Conservation (phyloP, 92 coral and sea anemone genomes). For the Epizoanthus rinbou region DNA sequence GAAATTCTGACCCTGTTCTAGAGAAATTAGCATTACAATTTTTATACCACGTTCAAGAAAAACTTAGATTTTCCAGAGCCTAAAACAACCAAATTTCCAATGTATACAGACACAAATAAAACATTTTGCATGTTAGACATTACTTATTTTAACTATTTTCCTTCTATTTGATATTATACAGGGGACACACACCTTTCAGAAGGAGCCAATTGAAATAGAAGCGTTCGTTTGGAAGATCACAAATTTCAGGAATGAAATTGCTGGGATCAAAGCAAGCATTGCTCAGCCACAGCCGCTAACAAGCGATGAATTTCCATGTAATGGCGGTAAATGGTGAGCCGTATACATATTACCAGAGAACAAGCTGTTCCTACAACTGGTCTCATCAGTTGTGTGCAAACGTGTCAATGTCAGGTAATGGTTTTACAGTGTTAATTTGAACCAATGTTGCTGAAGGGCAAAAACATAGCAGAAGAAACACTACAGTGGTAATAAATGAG, state of each 20-base stretch:
- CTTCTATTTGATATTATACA: neutral
- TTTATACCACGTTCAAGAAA: too few species aligned
- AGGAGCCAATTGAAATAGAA: neutral
- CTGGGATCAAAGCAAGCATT: neutral
- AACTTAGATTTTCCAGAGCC: too few species aligned
- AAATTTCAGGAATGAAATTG: neutral
- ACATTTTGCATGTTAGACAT: neutral
- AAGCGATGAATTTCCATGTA: slow-evolving; percentile 1
- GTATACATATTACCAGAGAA: neutral
- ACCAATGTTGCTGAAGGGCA: too few species aligned
- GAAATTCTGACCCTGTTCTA: too few species aligned
- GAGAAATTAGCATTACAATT: too few species aligned
- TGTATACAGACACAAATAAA: neutral
- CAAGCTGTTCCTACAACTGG: slow-evolving; percentile 20
- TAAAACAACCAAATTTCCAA: too few species aligned
- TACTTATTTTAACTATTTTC: neutral
- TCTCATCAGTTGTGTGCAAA: slow-evolving; percentile 6
- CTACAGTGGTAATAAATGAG: too few species aligned
- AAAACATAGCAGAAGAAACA: too few species aligned
- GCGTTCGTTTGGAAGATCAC: neutral
- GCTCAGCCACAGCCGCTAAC: slow-evolving; percentile 11
- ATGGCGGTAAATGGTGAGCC: neutral
- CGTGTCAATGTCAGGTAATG: slow-evolving; percentile 38
- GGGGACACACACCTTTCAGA: neutral
- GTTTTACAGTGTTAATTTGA: neutral